Evolutionary conservation across 2,888 invertebrate species (phyloP), one percentile per base, ranked within the genome.

Genomic region (Theodoxus fluviatilis): DNA sequence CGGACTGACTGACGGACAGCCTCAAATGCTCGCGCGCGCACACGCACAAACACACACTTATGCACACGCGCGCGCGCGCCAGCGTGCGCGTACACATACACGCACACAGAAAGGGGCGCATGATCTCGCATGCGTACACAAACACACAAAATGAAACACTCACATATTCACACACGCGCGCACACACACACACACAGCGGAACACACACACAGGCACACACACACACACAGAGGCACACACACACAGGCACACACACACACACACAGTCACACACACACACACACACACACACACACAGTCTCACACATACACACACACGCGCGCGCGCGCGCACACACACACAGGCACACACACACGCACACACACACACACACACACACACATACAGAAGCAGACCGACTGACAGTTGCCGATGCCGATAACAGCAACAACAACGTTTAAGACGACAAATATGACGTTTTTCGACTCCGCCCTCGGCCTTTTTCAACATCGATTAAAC

Each of bases 331-430:
- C 47, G 35, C 66, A 28, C 66, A 66, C 47, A 66, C 3, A 33
- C 52, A 3, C 66, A 49, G 35, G 35, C 47, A 66, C 55, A 67
- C 38, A 57, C 38, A 67, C 55, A 38, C 37, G n/a, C 67, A 67
- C 35, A 57, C 67, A 1, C 49, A 3, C 49, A 66, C 47, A 2
- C 25, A 47, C 15, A 66, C 47, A 3, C 47, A 28, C 25, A 25
- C 12, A 63, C 38, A 38, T 25, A 63, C 38, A 63, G 22, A 63
- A 37, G 40, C 6, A 57, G 25, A 67, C 57, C 33, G 37, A 67
- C 38, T 37, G 35, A 38, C 0, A 67, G 37, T 22, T 22, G 35
- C 31, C 12, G n/a, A 18, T n/a, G 55, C 28, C 49, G n/a, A 55
- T 47, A 25, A 3, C n/a, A 22, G 2, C 52, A 33, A 31, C 18